Evolutionary conservation across 2,113 vertebrate species (phyloP).

Genomic region (Muntiacus reevesi): DNA sequence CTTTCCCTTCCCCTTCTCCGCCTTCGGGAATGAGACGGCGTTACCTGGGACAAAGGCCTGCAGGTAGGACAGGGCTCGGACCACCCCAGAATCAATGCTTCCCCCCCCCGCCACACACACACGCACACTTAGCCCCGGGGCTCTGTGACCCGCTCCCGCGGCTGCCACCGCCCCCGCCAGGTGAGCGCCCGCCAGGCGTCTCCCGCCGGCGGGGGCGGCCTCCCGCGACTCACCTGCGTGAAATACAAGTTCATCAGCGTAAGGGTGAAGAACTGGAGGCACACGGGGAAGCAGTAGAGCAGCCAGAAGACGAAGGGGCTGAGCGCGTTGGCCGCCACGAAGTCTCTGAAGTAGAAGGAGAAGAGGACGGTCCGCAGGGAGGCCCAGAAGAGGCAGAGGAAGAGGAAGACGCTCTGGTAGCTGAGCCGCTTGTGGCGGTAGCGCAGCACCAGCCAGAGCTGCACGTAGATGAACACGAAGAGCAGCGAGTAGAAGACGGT

Average conservation of each 20-base stretch:
- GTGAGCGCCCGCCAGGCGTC: neutral
- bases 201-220: too few species aligned
- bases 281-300: constrained; percentile 97
- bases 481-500: constrained; percentile 94
- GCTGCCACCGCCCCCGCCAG: neutral
- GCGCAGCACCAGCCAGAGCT: constrained; percentile 96
- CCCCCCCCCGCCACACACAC: neutral
- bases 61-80: neutral
- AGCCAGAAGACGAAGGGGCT: constrained; percentile 96
- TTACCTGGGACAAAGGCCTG: neutral
- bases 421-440: constrained; percentile 96
- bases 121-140: neutral
- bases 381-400: constrained; percentile 97
- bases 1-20: neutral
- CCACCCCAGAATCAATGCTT: neutral
- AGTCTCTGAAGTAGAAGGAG: constrained; percentile 97
- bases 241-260: constrained; percentile 98
- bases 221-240: constrained; percentile 86
- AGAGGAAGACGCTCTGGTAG: constrained; percentile 97
- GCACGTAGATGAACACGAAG: constrained; percentile 92
- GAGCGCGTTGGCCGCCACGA: constrained; percentile 91
- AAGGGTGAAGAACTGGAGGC: constrained; percentile 98
- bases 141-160: neutral
- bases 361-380: constrained; percentile 95
- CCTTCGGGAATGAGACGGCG: neutral